Evolutionary conservation across 2,113 vertebrate genomes (phyloP).

Genomic region (Hippocampus abdominalis): DNA sequence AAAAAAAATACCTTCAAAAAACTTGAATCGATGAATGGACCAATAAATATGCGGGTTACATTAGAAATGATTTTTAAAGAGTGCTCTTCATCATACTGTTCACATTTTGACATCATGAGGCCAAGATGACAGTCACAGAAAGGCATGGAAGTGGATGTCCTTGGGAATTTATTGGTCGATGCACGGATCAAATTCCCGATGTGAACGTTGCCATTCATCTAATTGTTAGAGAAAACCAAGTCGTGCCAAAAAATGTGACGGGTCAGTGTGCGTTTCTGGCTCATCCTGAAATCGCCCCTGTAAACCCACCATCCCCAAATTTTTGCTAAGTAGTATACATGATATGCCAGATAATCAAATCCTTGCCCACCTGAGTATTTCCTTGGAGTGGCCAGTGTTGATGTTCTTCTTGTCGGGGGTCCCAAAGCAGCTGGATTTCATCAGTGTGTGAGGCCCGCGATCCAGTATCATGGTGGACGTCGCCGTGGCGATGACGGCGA

Average conservation of each 20-base stretch:
- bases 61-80: too few relatives aligned
- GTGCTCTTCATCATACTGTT: too few relatives aligned
- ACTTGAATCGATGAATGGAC: too few relatives aligned
- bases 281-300: too few relatives aligned
- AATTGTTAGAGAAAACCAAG: too few relatives aligned
- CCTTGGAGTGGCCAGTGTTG: constrained; percentile 69
- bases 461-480: constrained; percentile 97
- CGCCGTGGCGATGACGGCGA: constrained; percentile 96
- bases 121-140: neutral
- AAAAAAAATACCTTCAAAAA: too few relatives aligned
- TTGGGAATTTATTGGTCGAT: neutral
- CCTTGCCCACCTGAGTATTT: constrained; percentile 74
- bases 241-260: too few relatives aligned
- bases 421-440: constrained; percentile 93
- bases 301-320: too few relatives aligned
- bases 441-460: constrained; percentile 86
- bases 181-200: neutral
- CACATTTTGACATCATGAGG: too few relatives aligned
- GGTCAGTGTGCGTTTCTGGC: neutral
- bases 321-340: too few relatives aligned
- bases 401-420: constrained; percentile 87
- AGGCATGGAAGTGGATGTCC: neutral
- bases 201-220: neutral
- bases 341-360: neutral
- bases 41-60: too few relatives aligned